Percentiles rank a stretch among this genome's conserved stretches.
phyloP scores from a whole-genome alignment of 2,113 vertebrate species.

The Microcebus jonahi region DNA sequence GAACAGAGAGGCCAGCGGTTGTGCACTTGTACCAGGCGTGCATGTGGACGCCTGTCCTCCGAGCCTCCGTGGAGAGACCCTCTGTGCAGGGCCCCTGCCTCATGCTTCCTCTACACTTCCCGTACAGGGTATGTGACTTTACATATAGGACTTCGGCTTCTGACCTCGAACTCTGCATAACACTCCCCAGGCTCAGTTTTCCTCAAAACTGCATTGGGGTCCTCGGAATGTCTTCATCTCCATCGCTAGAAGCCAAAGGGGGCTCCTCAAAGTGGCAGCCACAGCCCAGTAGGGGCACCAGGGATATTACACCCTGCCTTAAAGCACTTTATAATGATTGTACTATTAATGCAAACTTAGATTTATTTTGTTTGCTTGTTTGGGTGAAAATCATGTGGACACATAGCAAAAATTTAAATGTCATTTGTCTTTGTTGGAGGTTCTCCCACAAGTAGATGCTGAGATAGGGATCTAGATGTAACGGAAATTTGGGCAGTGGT shows the following conservation, averaged over 20 bases:
- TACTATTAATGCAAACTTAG: background rate
- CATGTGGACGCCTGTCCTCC: background rate
- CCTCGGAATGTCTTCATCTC: rapidly evolving
- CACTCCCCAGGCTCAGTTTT: too few relatives aligned
- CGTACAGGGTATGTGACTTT: too few relatives aligned
- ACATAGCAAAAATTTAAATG: background rate
- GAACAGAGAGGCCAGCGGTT: background rate
- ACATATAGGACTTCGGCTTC: background rate
- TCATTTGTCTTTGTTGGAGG: background rate
- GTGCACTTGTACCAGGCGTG: background rate
- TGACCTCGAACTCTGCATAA: background rate
- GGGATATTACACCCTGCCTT: too few relatives aligned
- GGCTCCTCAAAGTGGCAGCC: background rate
- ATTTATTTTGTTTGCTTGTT: background rate
- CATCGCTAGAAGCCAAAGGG: rapidly evolving
- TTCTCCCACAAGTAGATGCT: background rate
- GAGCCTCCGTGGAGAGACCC: too few relatives aligned
- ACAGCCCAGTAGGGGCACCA: rapidly evolving
- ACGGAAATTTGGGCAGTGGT: background rate
- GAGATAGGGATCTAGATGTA: background rate
- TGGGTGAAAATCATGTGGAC: background rate
- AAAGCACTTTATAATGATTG: background rate
- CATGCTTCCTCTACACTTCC: background rate
- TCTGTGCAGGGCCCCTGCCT: background rate
- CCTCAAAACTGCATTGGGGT: too few relatives aligned